Evolutionary conservation across 2,888 invertebrate species (phyloP), one percentile per base, ranked within the genome.

Genomic region (Cactoblastis cactorum): DNA sequence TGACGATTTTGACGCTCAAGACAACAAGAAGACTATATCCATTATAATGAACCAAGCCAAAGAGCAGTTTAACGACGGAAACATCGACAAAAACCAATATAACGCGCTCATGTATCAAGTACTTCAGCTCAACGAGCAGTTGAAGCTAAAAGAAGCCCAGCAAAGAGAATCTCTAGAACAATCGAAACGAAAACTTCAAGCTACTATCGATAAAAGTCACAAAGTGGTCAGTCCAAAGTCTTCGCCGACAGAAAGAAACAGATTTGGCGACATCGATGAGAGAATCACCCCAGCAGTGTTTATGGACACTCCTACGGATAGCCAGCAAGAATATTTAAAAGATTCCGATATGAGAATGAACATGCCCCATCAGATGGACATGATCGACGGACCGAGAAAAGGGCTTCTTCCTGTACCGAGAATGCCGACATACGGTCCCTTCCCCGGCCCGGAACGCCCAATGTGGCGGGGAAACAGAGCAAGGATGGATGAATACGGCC

Each of bases 41-140:
- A 93, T 94, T 39, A 95, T 96, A 53, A 93, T 96, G 72, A 92
- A 92, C 8, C 95, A 96, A 67, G 97, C 97, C 0, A 95, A 96
- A 53, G 94, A 95, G 63, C 93, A 95, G 63, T 92, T 94, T 54
- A 93, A 92, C 56, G 92, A 93, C 48, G 95, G 96, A 0, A 92
- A 92, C 41, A 92, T 96, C 52, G 93, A 94, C 47, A 93, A 93
- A 68, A 93, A 92, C 28, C 94, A 95, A 66, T 95, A 95, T 72
- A 93, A 94, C 61, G 92, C 93, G 8, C 83, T 96, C 14, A 92
- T 96, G 75, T 94, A 93, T 72, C 95, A 95, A 74, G 94, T 96
- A 1, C 85, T 95, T 55, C 93, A 94, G 62, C 92, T 96, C 59
- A 95, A 94, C 61, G 96, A 96, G 71, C 93, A 92, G 49, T 89